Conservation (phyloP, 2,797 vertebrate species). For the Bovichtus variegatus region DNA sequence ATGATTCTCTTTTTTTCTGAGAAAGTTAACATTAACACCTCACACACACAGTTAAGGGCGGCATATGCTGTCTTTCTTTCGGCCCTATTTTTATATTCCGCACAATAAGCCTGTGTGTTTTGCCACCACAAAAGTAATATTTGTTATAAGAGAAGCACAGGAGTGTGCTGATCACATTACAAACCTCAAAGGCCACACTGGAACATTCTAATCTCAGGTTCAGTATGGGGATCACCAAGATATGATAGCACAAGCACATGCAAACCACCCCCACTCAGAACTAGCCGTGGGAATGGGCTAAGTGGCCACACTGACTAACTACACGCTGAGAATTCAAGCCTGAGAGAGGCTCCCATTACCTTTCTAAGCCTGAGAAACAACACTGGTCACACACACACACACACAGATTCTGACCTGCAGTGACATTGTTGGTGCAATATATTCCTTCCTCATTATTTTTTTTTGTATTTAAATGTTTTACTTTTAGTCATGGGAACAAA, state of each 20-base stretch:
- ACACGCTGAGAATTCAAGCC: conserved; percentile 71
- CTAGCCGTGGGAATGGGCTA: conserved; percentile 64
- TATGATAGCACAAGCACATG: conserved; percentile 22
- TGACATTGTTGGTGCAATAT: background rate
- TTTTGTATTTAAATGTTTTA: background rate
- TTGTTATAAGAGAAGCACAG: conserved; percentile 39
- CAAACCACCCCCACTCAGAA: conserved; percentile 45
- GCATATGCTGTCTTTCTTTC: background rate
- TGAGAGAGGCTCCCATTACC: conserved; percentile 59
- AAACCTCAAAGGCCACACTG: conserved; percentile 52
- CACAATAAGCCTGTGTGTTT: conserved; percentile 55
- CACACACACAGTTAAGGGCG: conserved; percentile 13
- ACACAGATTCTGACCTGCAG: background rate
- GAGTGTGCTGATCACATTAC: conserved; percentile 50
- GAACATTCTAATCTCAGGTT: conserved; percentile 66
- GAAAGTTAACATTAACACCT: too few relatives aligned
- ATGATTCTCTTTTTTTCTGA: too few relatives aligned
- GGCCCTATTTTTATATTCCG: conserved; percentile 16
- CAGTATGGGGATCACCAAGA: conserved; percentile 18
- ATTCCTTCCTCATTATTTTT: too few relatives aligned
- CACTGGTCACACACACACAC: background rate
- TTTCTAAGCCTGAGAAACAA: conserved; percentile 39
- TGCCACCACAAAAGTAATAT: conserved; percentile 50
- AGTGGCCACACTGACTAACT: conserved; percentile 60
- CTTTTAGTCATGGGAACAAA: background rate